Conservation (phyloP, 2,888 invertebrate genomes). For the Xestoiulus laeticollis region DNA sequence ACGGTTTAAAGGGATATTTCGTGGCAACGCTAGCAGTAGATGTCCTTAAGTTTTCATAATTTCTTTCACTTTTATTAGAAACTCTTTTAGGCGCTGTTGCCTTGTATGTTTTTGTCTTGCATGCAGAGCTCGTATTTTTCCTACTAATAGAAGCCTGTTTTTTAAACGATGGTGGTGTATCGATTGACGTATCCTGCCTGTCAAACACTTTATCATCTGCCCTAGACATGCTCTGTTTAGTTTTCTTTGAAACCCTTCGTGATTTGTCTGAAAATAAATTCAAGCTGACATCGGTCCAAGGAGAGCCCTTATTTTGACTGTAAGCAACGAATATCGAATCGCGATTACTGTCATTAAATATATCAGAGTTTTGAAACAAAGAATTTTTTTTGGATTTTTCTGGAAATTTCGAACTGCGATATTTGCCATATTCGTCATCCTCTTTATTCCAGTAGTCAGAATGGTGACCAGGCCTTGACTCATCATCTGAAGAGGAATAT, state of each 20-base stretch:
- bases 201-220: neutral
- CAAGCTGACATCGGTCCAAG: constrained; percentile 51
- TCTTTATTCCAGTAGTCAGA: constrained; percentile 3
- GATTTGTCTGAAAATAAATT: constrained; percentile 36
- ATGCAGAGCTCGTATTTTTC: neutral
- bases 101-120: neutral
- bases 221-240: neutral
- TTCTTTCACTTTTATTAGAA: neutral
- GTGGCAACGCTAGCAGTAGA: neutral
- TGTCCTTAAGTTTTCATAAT: constrained; percentile 4
- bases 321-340: constrained; percentile 48
- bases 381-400: constrained; percentile 12
- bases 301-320: constrained; percentile 51
- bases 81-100: neutral
- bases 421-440: neutral
- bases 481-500: constrained; percentile 9
- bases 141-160: neutral
- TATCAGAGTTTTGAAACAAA: neutral
- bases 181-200: neutral
- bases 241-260: neutral
- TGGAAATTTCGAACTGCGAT: neutral
- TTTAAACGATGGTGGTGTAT: neutral
- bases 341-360: neutral
- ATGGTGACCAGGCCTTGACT: constrained; percentile 9
- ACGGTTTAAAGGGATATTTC: neutral